Evolutionary conservation across 1,140 invertebrate genomes (phyloP).

Genomic region (Cyclargus thomasi): DNA sequence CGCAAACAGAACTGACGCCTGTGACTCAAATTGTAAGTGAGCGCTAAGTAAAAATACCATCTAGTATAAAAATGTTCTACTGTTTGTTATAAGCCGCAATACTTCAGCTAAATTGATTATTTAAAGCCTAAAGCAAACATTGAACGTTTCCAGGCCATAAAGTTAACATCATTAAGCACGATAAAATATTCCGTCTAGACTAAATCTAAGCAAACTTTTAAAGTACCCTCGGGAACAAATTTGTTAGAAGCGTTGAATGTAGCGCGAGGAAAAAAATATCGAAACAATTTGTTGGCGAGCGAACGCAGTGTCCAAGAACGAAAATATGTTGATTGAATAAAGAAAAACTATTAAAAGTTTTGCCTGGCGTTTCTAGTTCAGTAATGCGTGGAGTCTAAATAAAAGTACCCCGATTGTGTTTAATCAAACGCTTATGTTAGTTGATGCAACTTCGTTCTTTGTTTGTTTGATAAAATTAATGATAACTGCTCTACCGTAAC

Average conservation of each 20-base stretch:
- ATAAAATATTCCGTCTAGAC: constrained; percentile 62
- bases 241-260: constrained; percentile 54
- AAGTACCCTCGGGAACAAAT: constrained; percentile 59
- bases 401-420: constrained; percentile 18
- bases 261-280: constrained; percentile 54
- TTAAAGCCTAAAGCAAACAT: neutral
- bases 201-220: constrained; percentile 48
- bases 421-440: too few relatives aligned
- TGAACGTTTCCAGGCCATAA: constrained; percentile 17
- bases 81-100: too few relatives aligned
- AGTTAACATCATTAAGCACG: constrained; percentile 29
- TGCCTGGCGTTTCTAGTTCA: constrained; percentile 54
- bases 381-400: constrained; percentile 48
- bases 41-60: too few relatives aligned
- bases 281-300: constrained; percentile 72
- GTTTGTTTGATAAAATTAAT: too few relatives aligned
- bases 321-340: constrained; percentile 75
- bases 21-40: too few relatives aligned
- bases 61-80: too few relatives aligned
- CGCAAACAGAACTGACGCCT: too few relatives aligned
- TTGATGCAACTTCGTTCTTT: neutral
- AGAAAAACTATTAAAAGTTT: constrained; percentile 74
- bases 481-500: too few relatives aligned
- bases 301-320: constrained; percentile 66
- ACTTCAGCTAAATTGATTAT: too few relatives aligned